Evolutionary conservation across 2,888 invertebrate species (phyloP).

Genomic region (Lasioglossum malachurum): DNA sequence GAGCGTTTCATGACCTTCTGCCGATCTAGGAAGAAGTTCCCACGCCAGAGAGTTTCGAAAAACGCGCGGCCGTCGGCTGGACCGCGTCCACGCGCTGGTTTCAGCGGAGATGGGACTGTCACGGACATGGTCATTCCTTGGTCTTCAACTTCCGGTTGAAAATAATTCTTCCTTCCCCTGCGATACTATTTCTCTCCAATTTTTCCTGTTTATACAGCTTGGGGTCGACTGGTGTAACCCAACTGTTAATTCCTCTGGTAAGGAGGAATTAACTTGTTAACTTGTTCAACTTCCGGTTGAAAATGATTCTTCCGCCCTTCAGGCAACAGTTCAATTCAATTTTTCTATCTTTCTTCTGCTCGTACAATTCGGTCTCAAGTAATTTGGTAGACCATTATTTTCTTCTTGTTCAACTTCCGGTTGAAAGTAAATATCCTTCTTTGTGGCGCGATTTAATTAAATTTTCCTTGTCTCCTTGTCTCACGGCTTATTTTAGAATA

Average conservation of each 20-base stretch:
- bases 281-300: background rate
- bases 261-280: too few relatives aligned
- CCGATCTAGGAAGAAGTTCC: conserved; percentile 86
- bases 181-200: too few relatives aligned
- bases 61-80: conserved; percentile 88
- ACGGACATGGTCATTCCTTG: conserved; percentile 79
- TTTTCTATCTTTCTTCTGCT: too few relatives aligned
- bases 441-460: background rate
- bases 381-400: too few relatives aligned
- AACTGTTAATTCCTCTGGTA: too few relatives aligned
- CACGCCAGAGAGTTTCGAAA: conserved; percentile 91
- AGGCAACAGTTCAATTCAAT: background rate
- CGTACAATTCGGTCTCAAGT: too few relatives aligned
- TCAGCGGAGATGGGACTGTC: conserved; percentile 76
- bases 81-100: conserved; percentile 83
- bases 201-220: too few relatives aligned
- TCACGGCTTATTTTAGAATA: too few relatives aligned
- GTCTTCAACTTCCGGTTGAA: background rate
- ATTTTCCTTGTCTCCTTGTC: background rate
- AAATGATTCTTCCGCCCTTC: background rate
- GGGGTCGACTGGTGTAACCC: too few relatives aligned
- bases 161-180: background rate
- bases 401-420: background rate
- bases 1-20: conserved; percentile 80
- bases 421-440: background rate